Percentiles rank a stretch among this genome's conserved stretches.
Evolutionary conservation across 2,888 invertebrate genomes (phyloP).

Genomic region (Tribolium freemani): DNA sequence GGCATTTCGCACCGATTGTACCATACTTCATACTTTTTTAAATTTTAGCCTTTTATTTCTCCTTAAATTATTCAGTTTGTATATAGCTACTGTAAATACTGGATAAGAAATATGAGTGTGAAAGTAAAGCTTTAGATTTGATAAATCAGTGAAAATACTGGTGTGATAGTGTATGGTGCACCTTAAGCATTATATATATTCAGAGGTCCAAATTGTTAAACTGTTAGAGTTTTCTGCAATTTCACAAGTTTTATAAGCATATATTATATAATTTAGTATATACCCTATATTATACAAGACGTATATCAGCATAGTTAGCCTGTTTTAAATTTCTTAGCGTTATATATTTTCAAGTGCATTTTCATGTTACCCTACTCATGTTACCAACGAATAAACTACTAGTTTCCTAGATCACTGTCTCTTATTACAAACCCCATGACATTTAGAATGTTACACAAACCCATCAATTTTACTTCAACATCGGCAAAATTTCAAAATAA

Average conservation of each 20-base stretch:
- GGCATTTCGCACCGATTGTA: slow-evolving; percentile 33
- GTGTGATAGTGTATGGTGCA: slow-evolving; percentile 69
- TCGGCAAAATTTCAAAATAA: neutral
- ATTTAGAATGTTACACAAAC: neutral
- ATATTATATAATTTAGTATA: slow-evolving; percentile 65
- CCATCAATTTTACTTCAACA: neutral
- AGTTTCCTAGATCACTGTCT: slow-evolving; percentile 64
- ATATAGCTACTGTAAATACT: slow-evolving; percentile 34
- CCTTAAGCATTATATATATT: slow-evolving; percentile 65
- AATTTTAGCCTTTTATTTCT: neutral
- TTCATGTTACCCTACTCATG: slow-evolving; percentile 68
- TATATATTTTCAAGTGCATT: slow-evolving; percentile 68
- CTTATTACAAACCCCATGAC: neutral
- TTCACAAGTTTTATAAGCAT: slow-evolving; percentile 69
- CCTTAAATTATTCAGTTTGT: slow-evolving; percentile 11
- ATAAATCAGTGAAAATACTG: slow-evolving; percentile 63
- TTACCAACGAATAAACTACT: slow-evolving; percentile 69
- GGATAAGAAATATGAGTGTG: slow-evolving; percentile 44
- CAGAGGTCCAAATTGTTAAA: slow-evolving; percentile 69
- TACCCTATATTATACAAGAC: slow-evolving; percentile 64
- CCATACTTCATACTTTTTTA: slow-evolving; percentile 16
- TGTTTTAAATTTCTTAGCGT: slow-evolving; percentile 66
- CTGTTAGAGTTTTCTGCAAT: slow-evolving; percentile 69
- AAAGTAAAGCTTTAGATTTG: slow-evolving; percentile 43
- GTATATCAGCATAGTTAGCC: slow-evolving; percentile 65